Conservation (phyloP, 1,140 invertebrate species). For the Sarcophaga peregrina region DNA sequence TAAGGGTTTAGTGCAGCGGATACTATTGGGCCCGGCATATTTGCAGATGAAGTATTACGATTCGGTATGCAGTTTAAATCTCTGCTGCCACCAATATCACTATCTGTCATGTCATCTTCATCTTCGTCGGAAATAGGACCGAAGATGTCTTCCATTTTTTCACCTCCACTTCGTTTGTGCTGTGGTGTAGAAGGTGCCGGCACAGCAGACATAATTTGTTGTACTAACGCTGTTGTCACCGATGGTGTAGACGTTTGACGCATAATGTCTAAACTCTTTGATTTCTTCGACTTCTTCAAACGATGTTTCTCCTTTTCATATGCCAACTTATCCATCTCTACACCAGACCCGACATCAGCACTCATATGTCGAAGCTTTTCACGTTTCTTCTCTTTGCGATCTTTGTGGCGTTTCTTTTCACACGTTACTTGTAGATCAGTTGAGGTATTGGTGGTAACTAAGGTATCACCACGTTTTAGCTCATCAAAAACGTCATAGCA, state of each 20-base stretch:
- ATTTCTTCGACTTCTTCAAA: slow-evolving; percentile 72
- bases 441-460: slow-evolving; percentile 17
- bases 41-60: slow-evolving; percentile 5
- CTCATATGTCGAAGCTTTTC: slow-evolving; percentile 72
- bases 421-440: slow-evolving; percentile 48
- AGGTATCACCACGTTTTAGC: slow-evolving; percentile 44
- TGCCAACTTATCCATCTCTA: slow-evolving; percentile 70
- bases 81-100: slow-evolving; percentile 26
- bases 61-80: slow-evolving; percentile 30
- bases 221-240: slow-evolving; percentile 40
- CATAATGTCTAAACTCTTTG: slow-evolving; percentile 56
- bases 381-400: slow-evolving; percentile 76
- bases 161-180: slow-evolving; percentile 68
- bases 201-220: background rate
- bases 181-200: background rate
- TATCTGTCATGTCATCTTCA: slow-evolving; percentile 46
- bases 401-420: slow-evolving; percentile 72
- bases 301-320: slow-evolving; percentile 66
- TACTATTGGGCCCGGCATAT: slow-evolving; percentile 55
- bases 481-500: slow-evolving; percentile 48
- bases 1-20: slow-evolving; percentile 63
- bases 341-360: slow-evolving; percentile 56
- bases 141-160: slow-evolving; percentile 89
- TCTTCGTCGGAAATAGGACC: slow-evolving; percentile 84
- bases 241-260: slow-evolving; percentile 34